Evolutionary conservation across 2,113 vertebrate genomes (phyloP).

Genomic region (Calonectris borealis): DNA sequence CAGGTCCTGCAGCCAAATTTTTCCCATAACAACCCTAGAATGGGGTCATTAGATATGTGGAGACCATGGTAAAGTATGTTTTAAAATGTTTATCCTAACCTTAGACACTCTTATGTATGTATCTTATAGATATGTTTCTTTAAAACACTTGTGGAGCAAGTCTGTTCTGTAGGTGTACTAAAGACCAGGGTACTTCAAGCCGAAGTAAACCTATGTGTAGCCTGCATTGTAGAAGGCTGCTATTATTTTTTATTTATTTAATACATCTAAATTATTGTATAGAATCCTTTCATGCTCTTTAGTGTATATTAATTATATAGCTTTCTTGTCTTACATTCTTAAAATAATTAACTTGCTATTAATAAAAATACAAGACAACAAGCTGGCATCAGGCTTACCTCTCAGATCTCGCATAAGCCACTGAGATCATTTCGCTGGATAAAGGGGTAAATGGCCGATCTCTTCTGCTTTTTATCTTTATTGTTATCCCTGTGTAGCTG

Average conservation of each 20-base stretch:
- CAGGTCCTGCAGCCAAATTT: conserved; percentile 65
- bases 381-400: not conserved
- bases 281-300: conserved; percentile 30
- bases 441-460: accelerated
- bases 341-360: conserved; percentile 75
- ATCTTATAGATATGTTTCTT: conserved; percentile 96
- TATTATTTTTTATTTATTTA: conserved; percentile 87
- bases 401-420: not conserved
- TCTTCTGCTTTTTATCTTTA: not conserved
- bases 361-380: conserved; percentile 54
- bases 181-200: conserved; percentile 88
- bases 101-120: conserved; percentile 82
- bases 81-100: conserved; percentile 35
- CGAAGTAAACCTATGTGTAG: conserved; percentile 84
- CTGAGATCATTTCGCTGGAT: not conserved
- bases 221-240: conserved; percentile 92
- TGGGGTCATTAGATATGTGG: conserved; percentile 85
- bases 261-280: conserved; percentile 86
- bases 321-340: conserved; percentile 43
- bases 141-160: conserved; percentile 81
- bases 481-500: not conserved
- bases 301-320: conserved; percentile 36
- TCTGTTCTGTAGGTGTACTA: conserved; percentile 82
- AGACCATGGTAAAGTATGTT: conserved; percentile 83
- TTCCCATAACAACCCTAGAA: conserved; percentile 63